Base-by-base conservation (phyloP, 2,113 vertebrate genomes). In the Trichomycterus rosablanca region DNA sequence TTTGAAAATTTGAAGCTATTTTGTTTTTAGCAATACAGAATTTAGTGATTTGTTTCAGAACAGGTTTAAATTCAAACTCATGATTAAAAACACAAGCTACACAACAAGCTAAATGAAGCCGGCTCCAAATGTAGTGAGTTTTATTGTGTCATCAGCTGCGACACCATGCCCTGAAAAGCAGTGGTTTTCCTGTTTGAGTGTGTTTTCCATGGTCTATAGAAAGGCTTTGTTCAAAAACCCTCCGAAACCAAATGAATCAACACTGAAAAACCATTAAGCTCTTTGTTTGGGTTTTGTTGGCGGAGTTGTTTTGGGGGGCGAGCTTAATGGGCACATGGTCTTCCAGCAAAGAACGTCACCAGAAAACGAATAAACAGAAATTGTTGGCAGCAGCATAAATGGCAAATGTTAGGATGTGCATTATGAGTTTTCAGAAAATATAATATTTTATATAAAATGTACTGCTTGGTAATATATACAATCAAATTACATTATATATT, bases 241-340 rank as follows among this genome's bases (percentile, higher is more conserved):
- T 68, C 56, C 67, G 67, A 39, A 81, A 79, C 59, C 68, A 75
- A 67, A 72, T 69, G 69, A 80, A 80, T 82, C 74, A 76, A 78
- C 75, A 80, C 58, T 78, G 63, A 81, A 64, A 78, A 80, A 68
- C 71, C 72, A 66, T 80, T 74, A 80, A 78, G 75, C 34, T 60
- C 57, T 65, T 71, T 60, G 67, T 67, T 60, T 72, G 49, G 52
- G 15, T 63, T 55, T 55, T 26, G 76, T 75, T 71, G 32, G 65
- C 59, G 57, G 60, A 59, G 42, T 51, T 63, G 55, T 76, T 81
- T 19, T 80, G 74, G 53, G 78, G 74, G 30, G 77, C 77, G 26
- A 68, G 73, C 59, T 62, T 79, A 73, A 76, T 63, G 53, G 54
- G 71, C 73, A 71, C 66, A 77, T 46, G 32, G 8, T 78, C 51